Conservation (phyloP, 2,113 vertebrate genomes). For the Caranx melampygus region DNA sequence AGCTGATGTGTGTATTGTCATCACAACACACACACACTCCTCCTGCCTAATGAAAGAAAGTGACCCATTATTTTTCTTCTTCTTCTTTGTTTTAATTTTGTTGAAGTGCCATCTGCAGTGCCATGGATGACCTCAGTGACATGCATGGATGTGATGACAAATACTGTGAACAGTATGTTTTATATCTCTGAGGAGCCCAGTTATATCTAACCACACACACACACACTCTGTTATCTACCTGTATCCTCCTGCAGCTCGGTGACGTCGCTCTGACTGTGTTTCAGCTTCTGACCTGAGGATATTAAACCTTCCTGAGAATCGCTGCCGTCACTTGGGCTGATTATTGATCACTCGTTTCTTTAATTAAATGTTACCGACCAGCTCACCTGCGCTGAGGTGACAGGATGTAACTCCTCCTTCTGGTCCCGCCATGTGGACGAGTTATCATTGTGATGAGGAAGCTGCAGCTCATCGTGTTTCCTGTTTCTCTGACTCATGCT, state of each 20-base stretch:
- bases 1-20: slow-evolving; percentile 38
- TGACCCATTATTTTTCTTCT: slow-evolving; percentile 9
- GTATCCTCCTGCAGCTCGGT: slow-evolving; percentile 51
- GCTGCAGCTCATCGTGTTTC: too few species aligned
- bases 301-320: slow-evolving; percentile 75
- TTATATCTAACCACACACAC: slow-evolving; percentile 54
- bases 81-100: slow-evolving; percentile 9
- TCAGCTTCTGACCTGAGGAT: slow-evolving; percentile 60
- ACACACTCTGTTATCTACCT: slow-evolving; percentile 33
- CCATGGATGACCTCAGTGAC: slow-evolving; percentile 61
- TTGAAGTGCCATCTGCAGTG: slow-evolving; percentile 74
- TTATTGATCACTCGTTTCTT: slow-evolving; percentile 1
- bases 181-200: slow-evolving; percentile 59
- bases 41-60: slow-evolving; percentile 33
- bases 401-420: not conserved
- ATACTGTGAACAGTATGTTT: slow-evolving; percentile 73
- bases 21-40: slow-evolving; percentile 25
- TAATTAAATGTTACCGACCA: not conserved
- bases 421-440: not conserved
- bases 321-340: slow-evolving; percentile 16
- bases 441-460: too few species aligned
- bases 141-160: slow-evolving; percentile 76
- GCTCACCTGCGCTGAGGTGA: too few species aligned
- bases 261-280: slow-evolving; percentile 64
- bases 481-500: not conserved